Evolutionary conservation across 2,888 invertebrate species (phyloP).

Genomic region (Andrena fulva): DNA sequence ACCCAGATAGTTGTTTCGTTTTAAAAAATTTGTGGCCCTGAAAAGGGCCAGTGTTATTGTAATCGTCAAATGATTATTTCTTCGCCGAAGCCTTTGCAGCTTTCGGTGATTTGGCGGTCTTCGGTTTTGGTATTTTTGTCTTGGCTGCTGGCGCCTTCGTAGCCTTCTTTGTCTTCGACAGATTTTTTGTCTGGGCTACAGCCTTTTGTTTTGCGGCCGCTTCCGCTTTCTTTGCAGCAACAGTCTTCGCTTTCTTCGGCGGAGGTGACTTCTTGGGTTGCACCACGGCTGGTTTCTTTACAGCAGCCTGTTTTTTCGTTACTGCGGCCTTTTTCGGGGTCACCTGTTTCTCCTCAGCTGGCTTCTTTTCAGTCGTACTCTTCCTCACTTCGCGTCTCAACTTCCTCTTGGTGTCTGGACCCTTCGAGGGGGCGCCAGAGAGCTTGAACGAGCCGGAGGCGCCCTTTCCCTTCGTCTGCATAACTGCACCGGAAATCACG

Average conservation of each 20-base stretch:
- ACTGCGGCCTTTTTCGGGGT: slow-evolving; percentile 68
- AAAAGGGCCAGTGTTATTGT: slow-evolving; percentile 58
- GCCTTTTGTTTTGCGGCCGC: slow-evolving; percentile 49
- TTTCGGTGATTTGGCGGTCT: slow-evolving; percentile 72
- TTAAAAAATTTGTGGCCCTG: slow-evolving; percentile 55
- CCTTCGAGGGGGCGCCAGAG: slow-evolving; percentile 69
- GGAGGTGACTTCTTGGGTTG: slow-evolving; percentile 12
- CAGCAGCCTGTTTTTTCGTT: slow-evolving; percentile 59
- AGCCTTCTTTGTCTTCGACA: slow-evolving; percentile 81
- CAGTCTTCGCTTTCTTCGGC: slow-evolving; percentile 67
- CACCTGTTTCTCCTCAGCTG: slow-evolving; percentile 60
- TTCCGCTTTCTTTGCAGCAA: slow-evolving; percentile 53
- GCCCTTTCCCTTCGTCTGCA: slow-evolving; percentile 86
- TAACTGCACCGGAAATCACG: slow-evolving; percentile 85
- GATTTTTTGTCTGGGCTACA: slow-evolving; percentile 55
- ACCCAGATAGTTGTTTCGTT: not conserved
- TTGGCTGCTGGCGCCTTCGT: slow-evolving; percentile 82
- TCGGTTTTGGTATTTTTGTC: slow-evolving; percentile 83
- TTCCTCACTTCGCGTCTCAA: slow-evolving; percentile 26
- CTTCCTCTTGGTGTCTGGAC: slow-evolving; percentile 29
- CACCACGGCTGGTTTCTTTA: slow-evolving; percentile 34
- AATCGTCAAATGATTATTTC: slow-evolving; percentile 57
- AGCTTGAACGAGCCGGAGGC: slow-evolving; percentile 86
- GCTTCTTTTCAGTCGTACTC: slow-evolving; percentile 38
- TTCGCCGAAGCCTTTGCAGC: slow-evolving; percentile 64